phyloP scores from a whole-genome alignment of 2,888 invertebrate genomes.

The Chelonus formosanus region DNA sequence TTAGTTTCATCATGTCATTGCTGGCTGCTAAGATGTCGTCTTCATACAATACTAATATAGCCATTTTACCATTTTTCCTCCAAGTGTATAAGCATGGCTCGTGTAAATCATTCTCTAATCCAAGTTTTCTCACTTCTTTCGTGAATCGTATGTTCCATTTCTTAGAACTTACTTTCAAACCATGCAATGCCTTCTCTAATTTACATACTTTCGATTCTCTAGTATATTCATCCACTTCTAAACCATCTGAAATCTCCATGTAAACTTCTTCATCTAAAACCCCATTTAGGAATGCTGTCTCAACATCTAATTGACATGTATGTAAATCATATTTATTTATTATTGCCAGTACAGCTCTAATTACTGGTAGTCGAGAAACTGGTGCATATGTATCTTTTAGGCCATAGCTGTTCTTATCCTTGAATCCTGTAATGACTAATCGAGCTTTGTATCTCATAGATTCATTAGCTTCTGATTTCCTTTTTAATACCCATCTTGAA shows the following conservation, averaged over 20 bases:
- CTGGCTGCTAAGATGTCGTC: conserved; percentile 41
- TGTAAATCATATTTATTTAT: conserved; percentile 33
- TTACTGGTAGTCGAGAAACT: conserved; percentile 12
- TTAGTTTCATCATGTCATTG: no score
- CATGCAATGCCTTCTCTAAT: conserved; percentile 33
- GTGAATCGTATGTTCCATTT: conserved; percentile 37
- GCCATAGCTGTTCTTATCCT: conserved; percentile 35
- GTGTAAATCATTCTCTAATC: conserved; percentile 38
- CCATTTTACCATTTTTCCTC: conserved; percentile 37
- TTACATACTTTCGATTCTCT: conserved; percentile 34
- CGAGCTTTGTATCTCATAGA: conserved; percentile 12
- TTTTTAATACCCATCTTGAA: no score
- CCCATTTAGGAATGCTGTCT: no score
- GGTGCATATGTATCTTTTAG: conserved; percentile 37
- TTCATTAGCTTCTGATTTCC: conserved; percentile 35
- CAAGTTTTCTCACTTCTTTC: conserved; percentile 37
- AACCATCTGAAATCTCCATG: conserved; percentile 36
- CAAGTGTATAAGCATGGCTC: conserved; percentile 43
- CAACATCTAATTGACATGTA: conserved; percentile 29
- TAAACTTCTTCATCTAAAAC: conserved; percentile 26
- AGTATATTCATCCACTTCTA: neutral
- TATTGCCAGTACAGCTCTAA: conserved; percentile 31
- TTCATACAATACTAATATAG: conserved; percentile 40
- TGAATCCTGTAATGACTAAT: conserved; percentile 39
- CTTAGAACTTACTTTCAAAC: conserved; percentile 34